phyloP scores from a whole-genome alignment of 1,140 invertebrate species.

The Papilio polytes region DNA sequence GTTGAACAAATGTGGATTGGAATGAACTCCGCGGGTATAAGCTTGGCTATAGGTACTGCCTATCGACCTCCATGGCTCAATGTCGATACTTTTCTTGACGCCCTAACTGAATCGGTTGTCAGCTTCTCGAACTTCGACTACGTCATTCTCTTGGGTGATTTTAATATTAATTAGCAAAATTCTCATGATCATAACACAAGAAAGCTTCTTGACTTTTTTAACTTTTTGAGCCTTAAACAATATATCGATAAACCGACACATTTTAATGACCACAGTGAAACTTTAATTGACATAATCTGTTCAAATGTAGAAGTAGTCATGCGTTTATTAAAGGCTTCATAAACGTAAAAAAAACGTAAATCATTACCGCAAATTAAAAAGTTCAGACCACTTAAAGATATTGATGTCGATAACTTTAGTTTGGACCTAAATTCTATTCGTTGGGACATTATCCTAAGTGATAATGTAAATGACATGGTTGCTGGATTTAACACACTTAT shows the following conservation, averaged over 20 bases:
- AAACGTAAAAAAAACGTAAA: too few relatives aligned
- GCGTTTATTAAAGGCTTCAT: too few relatives aligned
- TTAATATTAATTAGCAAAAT: not conserved
- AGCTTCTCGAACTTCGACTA: not conserved
- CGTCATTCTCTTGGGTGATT: not conserved
- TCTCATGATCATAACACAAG: not conserved
- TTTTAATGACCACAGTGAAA: too few relatives aligned
- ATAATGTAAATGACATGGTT: not conserved
- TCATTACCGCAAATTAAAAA: too few relatives aligned
- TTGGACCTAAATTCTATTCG: not conserved
- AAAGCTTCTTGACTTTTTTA: not conserved
- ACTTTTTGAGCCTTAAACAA: not conserved
- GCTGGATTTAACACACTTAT: not conserved
- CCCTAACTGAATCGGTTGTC: not conserved
- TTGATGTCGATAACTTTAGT: too few relatives aligned
- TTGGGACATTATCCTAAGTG: not conserved
- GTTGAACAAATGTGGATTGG: not conserved
- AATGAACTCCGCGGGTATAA: conserved; percentile 28
- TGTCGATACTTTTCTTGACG: not conserved
- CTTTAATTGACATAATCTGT: too few relatives aligned
- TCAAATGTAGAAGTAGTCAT: too few relatives aligned
- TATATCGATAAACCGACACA: too few relatives aligned
- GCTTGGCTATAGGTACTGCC: conserved; percentile 35
- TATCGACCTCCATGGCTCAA: conserved; percentile 40
- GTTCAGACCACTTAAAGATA: too few relatives aligned